These are phyloP conservation scores for Pelecanus crispus DNA, from an alignment of 2,113 vertebrate species.

Conservation along the genomic window DNA sequence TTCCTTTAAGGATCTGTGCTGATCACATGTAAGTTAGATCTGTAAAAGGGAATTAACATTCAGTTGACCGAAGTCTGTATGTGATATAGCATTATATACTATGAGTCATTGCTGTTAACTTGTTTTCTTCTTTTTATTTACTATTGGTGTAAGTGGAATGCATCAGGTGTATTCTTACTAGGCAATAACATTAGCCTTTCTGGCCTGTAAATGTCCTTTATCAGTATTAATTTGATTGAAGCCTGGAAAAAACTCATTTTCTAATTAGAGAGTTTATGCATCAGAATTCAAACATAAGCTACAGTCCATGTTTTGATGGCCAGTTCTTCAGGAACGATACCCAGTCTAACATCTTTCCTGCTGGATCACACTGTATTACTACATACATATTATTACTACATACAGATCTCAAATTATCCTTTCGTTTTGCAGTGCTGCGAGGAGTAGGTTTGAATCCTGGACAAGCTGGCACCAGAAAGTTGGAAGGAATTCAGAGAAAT, in stretches of 20 bases:
- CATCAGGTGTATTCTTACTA: neutral
- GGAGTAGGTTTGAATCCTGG: neutral
- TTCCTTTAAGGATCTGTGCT: neutral
- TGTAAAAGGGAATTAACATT: neutral
- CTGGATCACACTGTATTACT: neutral
- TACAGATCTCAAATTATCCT: neutral
- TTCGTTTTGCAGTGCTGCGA: neutral
- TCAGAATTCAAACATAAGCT: neutral
- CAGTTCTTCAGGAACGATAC: neutral
- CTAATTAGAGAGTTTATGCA: neutral
- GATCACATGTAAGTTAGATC: neutral
- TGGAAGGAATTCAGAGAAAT: slow-evolving; percentile 8
- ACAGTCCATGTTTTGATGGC: neutral
- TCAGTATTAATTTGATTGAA: neutral
- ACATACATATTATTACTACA: neutral
- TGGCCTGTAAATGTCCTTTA: neutral
- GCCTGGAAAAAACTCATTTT: neutral
- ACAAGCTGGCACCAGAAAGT: neutral
- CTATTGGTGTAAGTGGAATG: neutral
- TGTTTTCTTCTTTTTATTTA: neutral
- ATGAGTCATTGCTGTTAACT: neutral
- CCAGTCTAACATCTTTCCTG: neutral
- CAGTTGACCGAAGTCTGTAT: neutral
- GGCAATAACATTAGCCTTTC: neutral
- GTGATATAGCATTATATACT: neutral